Evolutionary conservation across 2,797 vertebrate genomes (phyloP).

Genomic region (Hyperoplus immaculatus): DNA sequence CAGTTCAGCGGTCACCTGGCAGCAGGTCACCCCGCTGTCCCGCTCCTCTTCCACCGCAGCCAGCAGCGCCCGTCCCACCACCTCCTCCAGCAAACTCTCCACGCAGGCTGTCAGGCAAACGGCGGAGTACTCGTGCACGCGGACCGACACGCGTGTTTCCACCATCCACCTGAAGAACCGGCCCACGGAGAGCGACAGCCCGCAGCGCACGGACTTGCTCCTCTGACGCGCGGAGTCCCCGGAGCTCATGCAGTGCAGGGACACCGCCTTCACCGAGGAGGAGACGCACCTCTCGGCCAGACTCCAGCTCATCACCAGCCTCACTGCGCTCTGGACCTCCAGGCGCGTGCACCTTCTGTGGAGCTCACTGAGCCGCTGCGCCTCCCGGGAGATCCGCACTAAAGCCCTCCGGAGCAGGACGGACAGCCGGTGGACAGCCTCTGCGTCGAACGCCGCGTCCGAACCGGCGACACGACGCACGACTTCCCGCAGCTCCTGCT

Average conservation of each 20-base stretch:
- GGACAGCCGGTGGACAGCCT: conserved; percentile 86
- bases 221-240: conserved; percentile 86
- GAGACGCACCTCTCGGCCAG: conserved; percentile 89
- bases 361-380: conserved; percentile 92
- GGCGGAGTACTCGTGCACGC: conserved; percentile 93
- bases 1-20: conserved; percentile 84
- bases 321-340: conserved; percentile 92
- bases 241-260: conserved; percentile 94
- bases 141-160: conserved; percentile 93
- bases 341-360: conserved; percentile 93
- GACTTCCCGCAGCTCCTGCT: conserved; percentile 88
- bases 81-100: conserved; percentile 91
- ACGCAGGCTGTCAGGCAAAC: conserved; percentile 91
- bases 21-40: conserved; percentile 62
- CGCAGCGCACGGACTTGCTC: conserved; percentile 90
- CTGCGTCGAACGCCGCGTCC: conserved; percentile 79
- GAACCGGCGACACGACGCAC: conserved; percentile 81
- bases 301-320: conserved; percentile 91
- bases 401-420: conserved; percentile 88
- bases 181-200: conserved; percentile 91
- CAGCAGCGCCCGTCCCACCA: conserved; percentile 84
- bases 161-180: conserved; percentile 98
- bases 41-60: conserved; percentile 57
- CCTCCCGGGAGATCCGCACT: conserved; percentile 91
- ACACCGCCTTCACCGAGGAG: conserved; percentile 90